Percentiles rank a stretch among this genome's conserved stretches.
Evolutionary conservation across 2,797 vertebrate species (phyloP).

Genomic region (Taenioides sp.): DNA sequence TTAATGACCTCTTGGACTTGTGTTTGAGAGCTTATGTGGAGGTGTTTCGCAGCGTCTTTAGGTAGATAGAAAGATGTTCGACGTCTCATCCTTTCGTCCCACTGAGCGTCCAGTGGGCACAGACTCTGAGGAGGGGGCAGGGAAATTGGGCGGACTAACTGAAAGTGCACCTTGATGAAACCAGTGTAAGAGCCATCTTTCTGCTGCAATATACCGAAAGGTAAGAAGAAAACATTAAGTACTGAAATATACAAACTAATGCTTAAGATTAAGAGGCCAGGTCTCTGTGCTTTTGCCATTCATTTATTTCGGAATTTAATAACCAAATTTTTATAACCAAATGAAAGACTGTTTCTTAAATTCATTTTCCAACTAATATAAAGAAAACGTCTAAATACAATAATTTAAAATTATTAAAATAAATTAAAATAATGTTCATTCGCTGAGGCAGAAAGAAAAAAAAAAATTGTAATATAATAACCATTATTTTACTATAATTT

Average conservation of each 20-base stretch:
- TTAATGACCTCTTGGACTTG: slow-evolving; percentile 89
- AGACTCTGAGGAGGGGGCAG: slow-evolving; percentile 82
- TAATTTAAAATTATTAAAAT: too few relatives aligned
- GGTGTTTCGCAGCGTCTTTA: slow-evolving; percentile 90
- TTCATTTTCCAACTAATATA: too few relatives aligned
- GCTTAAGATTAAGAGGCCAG: neutral
- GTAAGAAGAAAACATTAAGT: neutral
- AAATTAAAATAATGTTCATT: too few relatives aligned
- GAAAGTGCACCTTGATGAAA: slow-evolving; percentile 96
- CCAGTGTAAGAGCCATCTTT: slow-evolving; percentile 93
- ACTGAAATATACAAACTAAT: neutral
- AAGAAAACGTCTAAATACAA: too few relatives aligned
- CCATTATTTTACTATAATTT: too few relatives aligned
- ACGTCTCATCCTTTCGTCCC: slow-evolving; percentile 69
- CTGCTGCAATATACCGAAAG: slow-evolving; percentile 73
- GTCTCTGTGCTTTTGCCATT: neutral
- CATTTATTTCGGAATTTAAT: neutral
- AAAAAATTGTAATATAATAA: too few relatives aligned
- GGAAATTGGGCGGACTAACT: slow-evolving; percentile 88
- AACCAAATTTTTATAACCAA: too few relatives aligned
- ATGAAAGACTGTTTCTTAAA: too few relatives aligned
- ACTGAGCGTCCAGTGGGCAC: slow-evolving; percentile 61
- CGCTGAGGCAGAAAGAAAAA: too few relatives aligned
- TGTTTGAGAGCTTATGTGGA: slow-evolving; percentile 90
- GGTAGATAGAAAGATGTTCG: slow-evolving; percentile 97